These are phyloP conservation scores for Sakesphorus luctuosus DNA, from an alignment of 2,113 vertebrate species.

Conservation along the genomic window DNA sequence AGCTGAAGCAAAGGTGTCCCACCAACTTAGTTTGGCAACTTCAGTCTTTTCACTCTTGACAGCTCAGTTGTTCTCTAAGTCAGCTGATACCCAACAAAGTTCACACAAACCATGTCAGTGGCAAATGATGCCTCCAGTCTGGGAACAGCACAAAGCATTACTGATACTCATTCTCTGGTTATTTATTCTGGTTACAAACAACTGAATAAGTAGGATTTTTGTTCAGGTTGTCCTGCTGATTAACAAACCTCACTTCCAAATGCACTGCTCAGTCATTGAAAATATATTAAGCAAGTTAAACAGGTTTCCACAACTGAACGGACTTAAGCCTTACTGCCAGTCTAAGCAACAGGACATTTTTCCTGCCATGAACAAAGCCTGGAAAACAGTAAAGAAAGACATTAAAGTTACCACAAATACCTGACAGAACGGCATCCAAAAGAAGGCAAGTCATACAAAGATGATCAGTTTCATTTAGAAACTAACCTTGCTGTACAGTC, in stretches of 20 bases:
- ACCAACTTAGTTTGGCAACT: neutral
- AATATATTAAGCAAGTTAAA: neutral
- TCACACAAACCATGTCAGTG: neutral
- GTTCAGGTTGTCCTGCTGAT: neutral
- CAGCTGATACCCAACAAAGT: neutral
- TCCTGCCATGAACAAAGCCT: neutral
- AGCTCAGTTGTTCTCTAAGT: neutral
- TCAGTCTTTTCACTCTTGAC: neutral
- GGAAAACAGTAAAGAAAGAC: neutral
- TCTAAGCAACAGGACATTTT: neutral
- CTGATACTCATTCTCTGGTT: neutral
- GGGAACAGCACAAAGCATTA: neutral
- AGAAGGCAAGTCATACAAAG: neutral
- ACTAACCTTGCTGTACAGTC: neutral
- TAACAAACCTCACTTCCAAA: neutral
- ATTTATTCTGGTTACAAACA: neutral
- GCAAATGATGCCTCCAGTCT: neutral
- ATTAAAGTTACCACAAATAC: neutral
- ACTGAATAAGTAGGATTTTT: neutral
- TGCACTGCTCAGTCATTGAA: neutral
- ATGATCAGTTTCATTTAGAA: neutral
- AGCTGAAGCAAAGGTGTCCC: neutral
- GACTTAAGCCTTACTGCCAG: neutral
- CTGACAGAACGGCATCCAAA: neutral
- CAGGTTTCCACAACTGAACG: neutral